phyloP scores from a whole-genome alignment of 2,797 vertebrate genomes.

The Dipus sagitta region DNA sequence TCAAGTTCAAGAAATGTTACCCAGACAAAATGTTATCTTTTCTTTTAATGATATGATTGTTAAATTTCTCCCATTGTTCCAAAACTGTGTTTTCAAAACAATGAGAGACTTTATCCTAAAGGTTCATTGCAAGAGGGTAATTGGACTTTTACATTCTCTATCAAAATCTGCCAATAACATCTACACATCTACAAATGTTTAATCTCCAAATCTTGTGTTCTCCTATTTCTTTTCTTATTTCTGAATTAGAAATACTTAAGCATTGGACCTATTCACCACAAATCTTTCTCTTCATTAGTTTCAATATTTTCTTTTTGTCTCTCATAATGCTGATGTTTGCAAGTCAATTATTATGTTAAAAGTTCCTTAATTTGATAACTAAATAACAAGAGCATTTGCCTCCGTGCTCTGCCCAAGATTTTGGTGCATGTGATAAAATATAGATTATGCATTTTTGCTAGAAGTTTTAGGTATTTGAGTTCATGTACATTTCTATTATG shows the following conservation, averaged over 20 bases:
- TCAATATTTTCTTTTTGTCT: neutral
- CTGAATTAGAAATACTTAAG: neutral
- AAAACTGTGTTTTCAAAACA: neutral
- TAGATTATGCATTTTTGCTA: neutral
- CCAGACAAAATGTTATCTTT: neutral
- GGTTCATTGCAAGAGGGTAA: neutral
- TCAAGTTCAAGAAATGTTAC: neutral
- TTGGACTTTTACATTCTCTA: neutral
- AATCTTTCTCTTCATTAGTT: neutral
- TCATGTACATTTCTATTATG: neutral
- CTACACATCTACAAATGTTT: neutral
- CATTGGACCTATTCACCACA: neutral
- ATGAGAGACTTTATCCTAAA: neutral
- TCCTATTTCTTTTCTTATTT: neutral
- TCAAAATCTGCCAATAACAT: neutral
- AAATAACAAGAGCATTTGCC: too few species aligned
- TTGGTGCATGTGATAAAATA: neutral
- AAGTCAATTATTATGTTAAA: neutral
- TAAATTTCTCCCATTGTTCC: neutral
- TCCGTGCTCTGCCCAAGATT: neutral
- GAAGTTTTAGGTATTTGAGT: neutral
- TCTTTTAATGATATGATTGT: neutral
- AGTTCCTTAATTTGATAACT: neutral
- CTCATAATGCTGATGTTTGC: neutral
- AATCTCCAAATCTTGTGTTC: neutral